Conservation (phyloP, 2,888 invertebrate species). For the Cremastinae sp. region DNA sequence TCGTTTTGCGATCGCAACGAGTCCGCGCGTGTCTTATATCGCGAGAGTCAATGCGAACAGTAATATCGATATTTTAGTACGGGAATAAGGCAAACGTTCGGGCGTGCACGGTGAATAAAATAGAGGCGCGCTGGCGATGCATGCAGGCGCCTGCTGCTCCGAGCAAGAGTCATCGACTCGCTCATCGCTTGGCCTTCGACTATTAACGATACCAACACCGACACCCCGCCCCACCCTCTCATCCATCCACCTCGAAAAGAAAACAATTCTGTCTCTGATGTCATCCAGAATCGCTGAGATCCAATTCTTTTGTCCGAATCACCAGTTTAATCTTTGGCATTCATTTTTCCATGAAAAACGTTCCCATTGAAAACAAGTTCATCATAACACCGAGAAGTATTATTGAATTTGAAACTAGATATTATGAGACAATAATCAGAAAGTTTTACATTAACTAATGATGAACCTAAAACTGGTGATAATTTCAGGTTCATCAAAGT, state of each 20-base stretch:
- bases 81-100: background rate
- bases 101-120: slow-evolving; percentile 51
- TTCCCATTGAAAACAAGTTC: too few relatives aligned
- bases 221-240: slow-evolving; percentile 24
- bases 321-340: too few relatives aligned
- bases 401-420: too few relatives aligned
- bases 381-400: too few relatives aligned
- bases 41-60: slow-evolving; percentile 40
- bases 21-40: slow-evolving; percentile 60
- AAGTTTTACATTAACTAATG: too few relatives aligned
- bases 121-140: slow-evolving; percentile 30
- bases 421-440: too few relatives aligned
- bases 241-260: slow-evolving; percentile 15
- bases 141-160: slow-evolving; percentile 60
- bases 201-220: slow-evolving; percentile 65
- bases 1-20: slow-evolving; percentile 55
- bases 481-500: too few relatives aligned
- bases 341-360: too few relatives aligned
- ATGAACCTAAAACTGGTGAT: too few relatives aligned
- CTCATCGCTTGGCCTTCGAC: slow-evolving; percentile 72
- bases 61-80: too few relatives aligned
- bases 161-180: slow-evolving; percentile 71
- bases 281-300: background rate
- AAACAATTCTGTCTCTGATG: background rate
- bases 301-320: slow-evolving; percentile 18